Evolutionary conservation across 2,113 vertebrate genomes (phyloP).

Genomic region (Malurus elegans): DNA sequence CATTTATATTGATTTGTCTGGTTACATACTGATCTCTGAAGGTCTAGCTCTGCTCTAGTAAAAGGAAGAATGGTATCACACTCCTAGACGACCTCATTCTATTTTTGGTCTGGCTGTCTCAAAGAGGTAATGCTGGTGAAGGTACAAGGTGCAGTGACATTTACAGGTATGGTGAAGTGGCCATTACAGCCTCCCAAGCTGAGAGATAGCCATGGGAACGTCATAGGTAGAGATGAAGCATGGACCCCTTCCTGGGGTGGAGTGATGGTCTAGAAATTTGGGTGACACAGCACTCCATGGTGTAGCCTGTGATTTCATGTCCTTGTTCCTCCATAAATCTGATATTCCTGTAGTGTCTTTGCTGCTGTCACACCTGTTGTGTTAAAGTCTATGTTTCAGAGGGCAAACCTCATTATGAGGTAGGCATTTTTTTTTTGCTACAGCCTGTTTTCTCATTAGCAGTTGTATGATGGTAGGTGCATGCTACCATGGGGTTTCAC

Average conservation of each 20-base stretch:
- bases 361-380: background rate
- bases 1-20: background rate
- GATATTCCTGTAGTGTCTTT: background rate
- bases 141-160: background rate
- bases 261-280: background rate
- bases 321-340: background rate
- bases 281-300: rapidly evolving
- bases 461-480: background rate
- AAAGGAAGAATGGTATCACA: background rate
- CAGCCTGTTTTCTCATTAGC: background rate
- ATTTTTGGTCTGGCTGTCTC: background rate
- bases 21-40: background rate
- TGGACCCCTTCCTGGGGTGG: background rate
- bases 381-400: background rate
- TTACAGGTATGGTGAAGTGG: background rate
- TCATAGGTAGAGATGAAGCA: background rate
- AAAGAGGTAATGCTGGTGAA: background rate
- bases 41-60: background rate
- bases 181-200: background rate
- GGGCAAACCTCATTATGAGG: background rate
- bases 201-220: background rate
- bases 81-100: background rate
- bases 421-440: background rate
- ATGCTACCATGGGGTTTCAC: background rate
- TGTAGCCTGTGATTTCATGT: background rate